Evolutionary conservation across 2,888 invertebrate species (phyloP).

Genomic region (Proisotoma minuta): DNA sequence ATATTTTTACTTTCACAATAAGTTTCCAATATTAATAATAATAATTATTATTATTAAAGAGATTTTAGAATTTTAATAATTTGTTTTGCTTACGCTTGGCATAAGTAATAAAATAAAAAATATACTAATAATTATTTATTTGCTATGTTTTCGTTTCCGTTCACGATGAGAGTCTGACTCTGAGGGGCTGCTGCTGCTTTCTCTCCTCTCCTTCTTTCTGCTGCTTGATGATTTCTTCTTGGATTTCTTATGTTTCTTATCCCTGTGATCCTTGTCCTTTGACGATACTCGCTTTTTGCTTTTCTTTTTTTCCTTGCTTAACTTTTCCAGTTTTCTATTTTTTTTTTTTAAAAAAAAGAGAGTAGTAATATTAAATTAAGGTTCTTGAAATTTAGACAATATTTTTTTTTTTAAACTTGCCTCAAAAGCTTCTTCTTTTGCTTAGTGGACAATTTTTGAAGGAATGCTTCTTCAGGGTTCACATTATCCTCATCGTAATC

Average conservation of each 20-base stretch:
- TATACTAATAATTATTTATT: neutral
- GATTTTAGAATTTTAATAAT: too few relatives aligned
- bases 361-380: neutral
- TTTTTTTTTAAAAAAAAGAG: too few relatives aligned
- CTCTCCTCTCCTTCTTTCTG: neutral
- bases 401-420: too few relatives aligned
- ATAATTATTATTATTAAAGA: too few relatives aligned
- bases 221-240: conserved; percentile 7
- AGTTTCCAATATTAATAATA: too few relatives aligned
- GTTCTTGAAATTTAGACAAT: too few relatives aligned
- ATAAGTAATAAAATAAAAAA: too few relatives aligned
- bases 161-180: conserved; percentile 6
- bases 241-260: conserved; percentile 22
- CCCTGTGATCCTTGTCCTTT: conserved; percentile 23
- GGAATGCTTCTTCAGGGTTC: conserved; percentile 59
- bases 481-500: conserved; percentile 52
- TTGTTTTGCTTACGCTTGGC: too few relatives aligned
- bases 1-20: too few relatives aligned
- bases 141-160: neutral
- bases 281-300: conserved; percentile 30
- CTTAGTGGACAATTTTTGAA: conserved; percentile 76
- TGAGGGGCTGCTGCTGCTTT: conserved; percentile 26
- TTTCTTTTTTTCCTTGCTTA: conserved; percentile 39
- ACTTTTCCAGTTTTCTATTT: conserved; percentile 41
- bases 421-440: conserved; percentile 88